Percentiles rank a stretch among this genome's conserved stretches.
Evolutionary conservation across 1,140 invertebrate species (phyloP).

Genomic region (Anastrepha obliqua): DNA sequence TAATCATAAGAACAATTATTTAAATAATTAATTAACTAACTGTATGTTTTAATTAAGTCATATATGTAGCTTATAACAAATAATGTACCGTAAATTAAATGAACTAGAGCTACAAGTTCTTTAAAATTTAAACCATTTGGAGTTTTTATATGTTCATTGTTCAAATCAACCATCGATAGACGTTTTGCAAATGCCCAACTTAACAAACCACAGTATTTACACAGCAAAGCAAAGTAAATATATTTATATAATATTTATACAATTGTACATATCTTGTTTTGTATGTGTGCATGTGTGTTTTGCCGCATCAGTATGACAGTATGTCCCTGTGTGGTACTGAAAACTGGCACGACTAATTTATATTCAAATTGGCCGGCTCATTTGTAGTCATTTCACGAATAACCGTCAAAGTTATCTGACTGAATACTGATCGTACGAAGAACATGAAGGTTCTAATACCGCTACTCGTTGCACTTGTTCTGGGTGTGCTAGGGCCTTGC

Average conservation of each 20-base stretch:
- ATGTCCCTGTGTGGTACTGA: not conserved
- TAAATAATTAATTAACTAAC: no score
- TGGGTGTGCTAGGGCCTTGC: not conserved
- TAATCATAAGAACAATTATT: no score
- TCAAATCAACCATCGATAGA: constrained; percentile 1
- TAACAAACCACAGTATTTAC: not conserved
- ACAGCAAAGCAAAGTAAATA: not conserved
- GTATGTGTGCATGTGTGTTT: no score
- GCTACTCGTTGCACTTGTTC: not conserved
- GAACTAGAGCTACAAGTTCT: no score
- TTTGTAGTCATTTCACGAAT: constrained; percentile 17
- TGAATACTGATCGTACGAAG: not conserved
- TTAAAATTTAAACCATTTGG: no score
- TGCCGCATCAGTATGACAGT: no score
- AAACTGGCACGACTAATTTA: not conserved
- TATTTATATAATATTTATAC: not conserved
- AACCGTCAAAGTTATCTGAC: not conserved
- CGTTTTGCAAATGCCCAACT: not conserved
- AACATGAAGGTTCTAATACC: constrained; percentile 16
- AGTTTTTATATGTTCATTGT: not conserved
- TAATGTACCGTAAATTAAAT: no score
- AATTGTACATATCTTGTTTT: no score
- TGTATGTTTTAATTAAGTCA: no score
- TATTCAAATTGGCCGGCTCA: not conserved
- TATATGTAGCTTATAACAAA: no score